Percentiles rank a stretch among this genome's conserved stretches.
These are phyloP conservation scores for Epicampocera succincta DNA, from an alignment of 2,888 invertebrate species.

Conservation along the genomic window DNA sequence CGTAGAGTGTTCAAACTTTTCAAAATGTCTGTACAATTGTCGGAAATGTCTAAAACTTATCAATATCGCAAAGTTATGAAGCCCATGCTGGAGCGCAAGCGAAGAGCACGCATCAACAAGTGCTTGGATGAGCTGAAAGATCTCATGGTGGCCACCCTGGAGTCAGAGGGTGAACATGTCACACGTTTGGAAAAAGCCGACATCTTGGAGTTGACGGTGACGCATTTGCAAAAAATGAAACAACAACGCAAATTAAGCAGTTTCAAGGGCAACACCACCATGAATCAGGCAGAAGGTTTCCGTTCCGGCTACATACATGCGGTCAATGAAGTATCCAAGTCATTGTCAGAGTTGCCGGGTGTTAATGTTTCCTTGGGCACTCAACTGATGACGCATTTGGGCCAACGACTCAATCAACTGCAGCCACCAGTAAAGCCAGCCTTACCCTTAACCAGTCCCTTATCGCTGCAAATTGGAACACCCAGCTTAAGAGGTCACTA, in stretches of 20 bases:
- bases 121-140: conserved; percentile 95
- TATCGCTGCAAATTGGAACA: conserved; percentile 76
- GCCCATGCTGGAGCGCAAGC: conserved; percentile 94
- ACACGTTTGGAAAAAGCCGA: conserved; percentile 95
- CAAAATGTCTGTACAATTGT: conserved; percentile 78
- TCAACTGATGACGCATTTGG: conserved; percentile 94
- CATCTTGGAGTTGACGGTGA: conserved; percentile 93
- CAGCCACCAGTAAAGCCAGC: conserved; percentile 78
- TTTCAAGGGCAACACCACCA: conserved; percentile 81
- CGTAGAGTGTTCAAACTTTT: conserved; percentile 28
- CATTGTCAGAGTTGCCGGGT: conserved; percentile 91
- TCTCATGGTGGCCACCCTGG: conserved; percentile 87
- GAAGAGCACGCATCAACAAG: conserved; percentile 94
- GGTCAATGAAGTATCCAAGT: conserved; percentile 93
- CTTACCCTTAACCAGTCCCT: conserved; percentile 77
- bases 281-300: conserved; percentile 90
- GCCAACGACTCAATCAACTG: conserved; percentile 88
- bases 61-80: conserved; percentile 97
- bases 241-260: conserved; percentile 83
- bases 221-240: conserved; percentile 90
- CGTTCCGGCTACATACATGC: conserved; percentile 94
- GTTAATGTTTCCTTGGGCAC: conserved; percentile 93
- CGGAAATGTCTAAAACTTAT: conserved; percentile 91
- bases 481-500: conserved; percentile 74
- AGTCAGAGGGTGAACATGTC: conserved; percentile 94